phyloP scores from a whole-genome alignment of 2,797 vertebrate genomes.

The Catostomus latipinnis region DNA sequence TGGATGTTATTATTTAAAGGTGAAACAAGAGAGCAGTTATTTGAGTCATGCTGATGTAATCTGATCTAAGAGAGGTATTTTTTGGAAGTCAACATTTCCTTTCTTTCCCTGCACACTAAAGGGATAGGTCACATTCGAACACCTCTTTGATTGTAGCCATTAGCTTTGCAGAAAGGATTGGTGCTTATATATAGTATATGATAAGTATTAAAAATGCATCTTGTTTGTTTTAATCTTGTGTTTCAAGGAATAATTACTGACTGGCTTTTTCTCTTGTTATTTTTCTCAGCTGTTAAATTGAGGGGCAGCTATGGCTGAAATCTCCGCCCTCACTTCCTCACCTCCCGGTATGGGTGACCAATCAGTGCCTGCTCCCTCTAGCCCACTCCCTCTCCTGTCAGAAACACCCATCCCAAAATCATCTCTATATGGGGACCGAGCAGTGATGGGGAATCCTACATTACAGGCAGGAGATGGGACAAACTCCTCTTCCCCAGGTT shows the following conservation, averaged over 20 bases:
- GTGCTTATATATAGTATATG: not conserved
- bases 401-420: constrained; percentile 70
- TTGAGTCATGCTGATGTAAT: not conserved
- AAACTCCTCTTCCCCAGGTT: constrained; percentile 5
- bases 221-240: not conserved
- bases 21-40: not conserved
- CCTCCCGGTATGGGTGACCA: constrained; percentile 72
- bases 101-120: not conserved
- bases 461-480: not conserved
- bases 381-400: constrained; percentile 50
- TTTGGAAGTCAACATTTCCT: not conserved
- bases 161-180: not conserved
- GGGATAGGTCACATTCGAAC: not conserved
- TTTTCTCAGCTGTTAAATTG: constrained; percentile 56
- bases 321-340: constrained; percentile 74
- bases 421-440: constrained; percentile 71
- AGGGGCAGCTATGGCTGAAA: constrained; percentile 78
- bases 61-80: not conserved
- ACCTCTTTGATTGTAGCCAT: not conserved
- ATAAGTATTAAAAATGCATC: not conserved
- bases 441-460: constrained; percentile 60
- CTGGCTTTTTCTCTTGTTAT: constrained; percentile 25
- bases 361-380: constrained; percentile 63
- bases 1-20: not conserved
- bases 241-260: not conserved